Evolutionary conservation across 2,113 vertebrate genomes (phyloP).

Genomic region (Cephalopholis sonnerati): DNA sequence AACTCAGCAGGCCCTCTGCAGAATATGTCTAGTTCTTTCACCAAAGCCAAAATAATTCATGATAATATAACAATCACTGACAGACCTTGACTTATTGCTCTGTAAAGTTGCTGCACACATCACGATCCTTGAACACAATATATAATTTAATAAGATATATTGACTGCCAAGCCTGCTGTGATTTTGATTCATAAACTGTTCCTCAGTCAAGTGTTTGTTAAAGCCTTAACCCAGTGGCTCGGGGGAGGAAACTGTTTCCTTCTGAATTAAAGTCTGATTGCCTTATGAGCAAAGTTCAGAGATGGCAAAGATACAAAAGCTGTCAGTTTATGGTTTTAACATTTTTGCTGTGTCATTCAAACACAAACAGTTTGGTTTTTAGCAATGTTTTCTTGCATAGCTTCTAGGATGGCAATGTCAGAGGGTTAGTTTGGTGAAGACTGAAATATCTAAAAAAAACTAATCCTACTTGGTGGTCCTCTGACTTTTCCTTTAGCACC

Average conservation of each 20-base stretch:
- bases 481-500: not conserved
- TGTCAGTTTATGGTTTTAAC: not conserved
- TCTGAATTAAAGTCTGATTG: not conserved
- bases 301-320: not conserved
- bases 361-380: constrained; percentile 3
- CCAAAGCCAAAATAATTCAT: constrained; percentile 9
- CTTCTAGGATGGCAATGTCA: not conserved
- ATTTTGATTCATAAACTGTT: not conserved
- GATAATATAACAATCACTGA: constrained; percentile 1
- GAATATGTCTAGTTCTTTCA: not conserved
- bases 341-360: not conserved
- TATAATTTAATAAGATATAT: constrained; percentile 2
- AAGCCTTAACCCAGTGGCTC: not conserved
- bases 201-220: constrained; percentile 7
- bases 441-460: constrained; percentile 9
- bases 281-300: not conserved
- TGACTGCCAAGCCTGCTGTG: not conserved
- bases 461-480: not conserved
- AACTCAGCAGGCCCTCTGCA: not conserved
- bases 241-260: not conserved
- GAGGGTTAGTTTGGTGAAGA: not conserved
- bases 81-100: constrained; percentile 9
- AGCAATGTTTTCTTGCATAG: not conserved
- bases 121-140: not conserved
- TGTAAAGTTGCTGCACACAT: not conserved